Evolutionary conservation across 2,888 invertebrate species (phyloP).

Genomic region (Acrobasis repandana): DNA sequence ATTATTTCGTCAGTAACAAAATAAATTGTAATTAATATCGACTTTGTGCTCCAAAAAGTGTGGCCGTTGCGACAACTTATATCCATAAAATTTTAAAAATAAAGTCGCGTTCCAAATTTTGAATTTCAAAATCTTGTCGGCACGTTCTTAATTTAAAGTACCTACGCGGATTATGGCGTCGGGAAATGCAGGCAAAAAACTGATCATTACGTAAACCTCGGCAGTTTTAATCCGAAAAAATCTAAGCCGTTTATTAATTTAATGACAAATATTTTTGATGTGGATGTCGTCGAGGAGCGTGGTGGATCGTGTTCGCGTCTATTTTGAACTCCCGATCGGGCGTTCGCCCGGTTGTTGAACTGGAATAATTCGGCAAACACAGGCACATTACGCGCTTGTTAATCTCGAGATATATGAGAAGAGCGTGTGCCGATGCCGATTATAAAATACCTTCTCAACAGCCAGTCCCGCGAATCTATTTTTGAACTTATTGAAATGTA

Average conservation of each 20-base stretch:
- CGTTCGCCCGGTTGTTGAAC: slow-evolving; percentile 80
- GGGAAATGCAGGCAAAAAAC: slow-evolving; percentile 3
- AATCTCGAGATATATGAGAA: slow-evolving; percentile 60
- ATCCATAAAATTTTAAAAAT: slow-evolving; percentile 13
- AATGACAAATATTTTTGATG: slow-evolving; percentile 51
- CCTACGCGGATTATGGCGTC: background rate
- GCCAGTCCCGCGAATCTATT: slow-evolving; percentile 22
- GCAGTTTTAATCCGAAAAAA: slow-evolving; percentile 10
- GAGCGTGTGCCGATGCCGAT: slow-evolving; percentile 44
- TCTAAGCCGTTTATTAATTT: slow-evolving; percentile 25
- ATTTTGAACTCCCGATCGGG: slow-evolving; percentile 78
- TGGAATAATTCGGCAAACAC: slow-evolving; percentile 82
- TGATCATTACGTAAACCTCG: background rate
- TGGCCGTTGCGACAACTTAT: slow-evolving; percentile 6
- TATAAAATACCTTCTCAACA: slow-evolving; percentile 47
- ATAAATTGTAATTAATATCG: slow-evolving; percentile 19
- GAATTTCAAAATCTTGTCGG: slow-evolving; percentile 22
- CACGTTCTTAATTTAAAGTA: slow-evolving; percentile 18
- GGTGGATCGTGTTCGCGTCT: slow-evolving; percentile 68
- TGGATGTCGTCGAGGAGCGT: slow-evolving; percentile 54
- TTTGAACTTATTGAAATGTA: slow-evolving; percentile 5
- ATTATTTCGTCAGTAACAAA: slow-evolving; percentile 17
- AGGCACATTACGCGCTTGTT: slow-evolving; percentile 73
- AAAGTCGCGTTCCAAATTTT: slow-evolving; percentile 21
- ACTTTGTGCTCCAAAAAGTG: slow-evolving; percentile 15